A percentile compares a stretch with the other conserved stretches of the same genome.
These are phyloP conservation scores for Muraenolepis orangiensis DNA, from an alignment of 2,797 vertebrate genomes.

Conservation along the genomic window DNA sequence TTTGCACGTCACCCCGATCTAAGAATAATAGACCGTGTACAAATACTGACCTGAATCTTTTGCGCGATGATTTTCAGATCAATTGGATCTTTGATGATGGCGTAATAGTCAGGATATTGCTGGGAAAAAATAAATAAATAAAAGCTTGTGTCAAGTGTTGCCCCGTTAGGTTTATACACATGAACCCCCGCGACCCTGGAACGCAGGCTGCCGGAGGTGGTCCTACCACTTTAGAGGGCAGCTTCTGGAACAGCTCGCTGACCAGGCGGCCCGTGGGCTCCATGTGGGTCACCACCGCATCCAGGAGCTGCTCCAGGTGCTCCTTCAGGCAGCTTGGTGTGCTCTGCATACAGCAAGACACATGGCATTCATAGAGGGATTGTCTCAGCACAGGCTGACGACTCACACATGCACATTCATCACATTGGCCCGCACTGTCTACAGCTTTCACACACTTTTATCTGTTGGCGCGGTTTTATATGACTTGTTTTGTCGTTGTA, in stretches of 20 bases:
- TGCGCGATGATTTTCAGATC: slow-evolving; percentile 96
- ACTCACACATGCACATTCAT: neutral
- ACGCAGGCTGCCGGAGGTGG: neutral
- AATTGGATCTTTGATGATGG: slow-evolving; percentile 98
- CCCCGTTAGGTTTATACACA: neutral
- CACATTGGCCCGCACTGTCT: neutral
- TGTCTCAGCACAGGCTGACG: neutral
- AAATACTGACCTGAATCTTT: slow-evolving; percentile 87
- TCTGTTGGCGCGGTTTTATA: too few species aligned
- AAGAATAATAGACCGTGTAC: neutral
- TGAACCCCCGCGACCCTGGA: neutral
- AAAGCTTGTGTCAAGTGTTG: slow-evolving; percentile 11
- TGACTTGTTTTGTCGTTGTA: too few species aligned
- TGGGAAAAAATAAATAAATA: slow-evolving; percentile 53
- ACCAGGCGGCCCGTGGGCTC: slow-evolving; percentile 89
- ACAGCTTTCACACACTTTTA: neutral
- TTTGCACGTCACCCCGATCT: neutral
- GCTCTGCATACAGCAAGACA: slow-evolving; percentile 64
- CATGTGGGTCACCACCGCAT: slow-evolving; percentile 84
- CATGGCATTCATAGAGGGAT: neutral
- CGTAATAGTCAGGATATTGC: slow-evolving; percentile 99
- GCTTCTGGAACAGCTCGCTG: slow-evolving; percentile 97
- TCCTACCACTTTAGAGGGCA: slow-evolving; percentile 95
- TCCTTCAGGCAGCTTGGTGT: slow-evolving; percentile 87
- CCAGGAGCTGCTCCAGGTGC: slow-evolving; percentile 91